Conservation (phyloP, 2,113 vertebrate genomes). For the Eolophus roseicapilla region DNA sequence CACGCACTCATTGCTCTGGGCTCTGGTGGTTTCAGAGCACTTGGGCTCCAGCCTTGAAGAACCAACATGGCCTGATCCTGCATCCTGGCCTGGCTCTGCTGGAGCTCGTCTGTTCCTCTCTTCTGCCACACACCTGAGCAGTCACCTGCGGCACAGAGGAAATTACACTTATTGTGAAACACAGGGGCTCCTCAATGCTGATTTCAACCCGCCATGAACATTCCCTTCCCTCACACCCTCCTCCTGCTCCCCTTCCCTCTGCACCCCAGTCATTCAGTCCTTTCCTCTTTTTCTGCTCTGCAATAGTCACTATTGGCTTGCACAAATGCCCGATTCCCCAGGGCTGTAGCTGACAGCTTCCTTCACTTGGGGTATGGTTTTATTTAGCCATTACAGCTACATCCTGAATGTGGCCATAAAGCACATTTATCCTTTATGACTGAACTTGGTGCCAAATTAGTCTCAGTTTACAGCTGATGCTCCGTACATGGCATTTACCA, state of each 20-base stretch:
- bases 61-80: neutral
- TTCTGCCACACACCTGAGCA: neutral
- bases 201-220: neutral
- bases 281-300: neutral
- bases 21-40: neutral
- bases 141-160: neutral
- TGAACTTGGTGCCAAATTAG: constrained; percentile 10
- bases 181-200: constrained; percentile 3
- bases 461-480: neutral
- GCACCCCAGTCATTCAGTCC: neutral
- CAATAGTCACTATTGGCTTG: neutral
- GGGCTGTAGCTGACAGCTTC: neutral
- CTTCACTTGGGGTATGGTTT: neutral
- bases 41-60: neutral
- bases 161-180: constrained; percentile 10
- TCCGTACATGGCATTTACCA: neutral
- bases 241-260: neutral
- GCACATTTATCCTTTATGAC: neutral
- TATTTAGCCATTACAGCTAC: constrained; percentile 11
- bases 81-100: rapidly evolving
- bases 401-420: constrained; percentile 16
- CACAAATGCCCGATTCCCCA: neutral
- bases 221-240: neutral
- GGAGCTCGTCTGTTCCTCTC: neutral
- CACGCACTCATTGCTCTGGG: rapidly evolving